Base-by-base conservation (phyloP, 2,888 invertebrate species). In the Eristalis tenax region DNA sequence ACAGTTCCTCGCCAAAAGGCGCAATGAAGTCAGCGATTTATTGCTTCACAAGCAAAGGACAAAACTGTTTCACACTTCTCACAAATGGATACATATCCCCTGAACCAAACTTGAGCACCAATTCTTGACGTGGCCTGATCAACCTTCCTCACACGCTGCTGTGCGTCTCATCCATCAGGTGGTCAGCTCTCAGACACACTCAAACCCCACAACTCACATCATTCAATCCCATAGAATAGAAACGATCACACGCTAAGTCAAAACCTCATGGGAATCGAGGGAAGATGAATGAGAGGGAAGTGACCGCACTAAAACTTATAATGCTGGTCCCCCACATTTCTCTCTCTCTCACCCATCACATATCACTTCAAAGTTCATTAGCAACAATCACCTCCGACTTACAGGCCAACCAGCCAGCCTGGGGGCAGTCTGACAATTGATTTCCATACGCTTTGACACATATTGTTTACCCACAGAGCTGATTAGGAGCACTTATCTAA, bases 401-500 rank as follows among this genome's bases (percentile, higher is more conserved):
- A 56, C 38, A 61, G 63, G 18, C 65, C 13, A 56, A 22, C 10
- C 2, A 23, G 23, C 11, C 22, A 4, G n/a, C 65, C 38, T 11
- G 18, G 22, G 35, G 50, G 18, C 50, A 8, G 65, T 68, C 80
- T 32, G 22, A 32, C 70, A 82, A 70, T 70, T 38, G 74, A 64
- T 61, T 73, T 65, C 56, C n/a, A 65, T 56, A 74, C 81, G 64
- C 50, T 81, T 80, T 80, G 80, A 81, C 81, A 81, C 28, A 69
- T 43, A 75, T 70, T 75, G 75, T 81, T 64, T 73, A 61, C 61
- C 32, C 73, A 43, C 61, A 38, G 32, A 32, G 22, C 22, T 74
- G 68, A 80, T 74, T 75, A 69, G 64, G n/a, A 15, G 22, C 82
- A 76, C 75, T 82, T 76, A 76, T 82, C 76, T 59, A 59, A 76